Evolutionary conservation across 2,888 invertebrate species (phyloP).

Genomic region (Pammene fasciana): DNA sequence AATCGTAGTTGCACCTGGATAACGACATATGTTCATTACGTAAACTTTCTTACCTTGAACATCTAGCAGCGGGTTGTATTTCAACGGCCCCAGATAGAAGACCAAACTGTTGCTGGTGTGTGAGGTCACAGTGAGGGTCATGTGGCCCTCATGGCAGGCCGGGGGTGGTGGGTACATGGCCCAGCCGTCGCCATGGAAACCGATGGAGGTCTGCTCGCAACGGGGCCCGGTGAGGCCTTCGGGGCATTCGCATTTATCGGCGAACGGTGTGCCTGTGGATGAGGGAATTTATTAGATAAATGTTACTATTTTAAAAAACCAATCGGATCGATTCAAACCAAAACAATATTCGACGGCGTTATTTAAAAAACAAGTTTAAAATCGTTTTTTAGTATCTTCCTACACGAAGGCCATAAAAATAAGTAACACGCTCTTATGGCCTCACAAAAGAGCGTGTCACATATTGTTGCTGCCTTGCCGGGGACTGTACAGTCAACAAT

Average conservation of each 20-base stretch:
- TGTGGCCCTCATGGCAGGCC: conserved; percentile 92
- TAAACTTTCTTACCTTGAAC: conserved; percentile 83
- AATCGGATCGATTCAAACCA: no score
- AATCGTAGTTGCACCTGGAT: no score
- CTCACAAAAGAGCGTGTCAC: no score
- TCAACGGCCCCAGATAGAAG: conserved; percentile 94
- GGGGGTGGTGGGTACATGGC: conserved; percentile 95
- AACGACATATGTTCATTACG: no score
- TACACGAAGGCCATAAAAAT: no score
- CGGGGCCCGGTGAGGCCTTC: conserved; percentile 92
- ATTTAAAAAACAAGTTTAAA: no score
- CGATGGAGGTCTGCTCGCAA: conserved; percentile 94
- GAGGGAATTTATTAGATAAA: neutral
- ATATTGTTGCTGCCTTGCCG: no score
- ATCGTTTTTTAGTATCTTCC: no score
- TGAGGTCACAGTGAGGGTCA: conserved; percentile 92
- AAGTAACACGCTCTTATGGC: no score
- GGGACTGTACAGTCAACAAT: no score
- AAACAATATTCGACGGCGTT: no score
- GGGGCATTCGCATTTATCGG: conserved; percentile 91
- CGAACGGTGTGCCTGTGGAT: conserved; percentile 79
- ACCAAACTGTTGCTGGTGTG: conserved; percentile 90
- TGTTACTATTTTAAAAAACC: neutral
- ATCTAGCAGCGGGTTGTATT: conserved; percentile 84
- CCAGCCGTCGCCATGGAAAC: conserved; percentile 95